phyloP scores from a whole-genome alignment of 2,113 vertebrate species.

The Turdus rufiventris region DNA sequence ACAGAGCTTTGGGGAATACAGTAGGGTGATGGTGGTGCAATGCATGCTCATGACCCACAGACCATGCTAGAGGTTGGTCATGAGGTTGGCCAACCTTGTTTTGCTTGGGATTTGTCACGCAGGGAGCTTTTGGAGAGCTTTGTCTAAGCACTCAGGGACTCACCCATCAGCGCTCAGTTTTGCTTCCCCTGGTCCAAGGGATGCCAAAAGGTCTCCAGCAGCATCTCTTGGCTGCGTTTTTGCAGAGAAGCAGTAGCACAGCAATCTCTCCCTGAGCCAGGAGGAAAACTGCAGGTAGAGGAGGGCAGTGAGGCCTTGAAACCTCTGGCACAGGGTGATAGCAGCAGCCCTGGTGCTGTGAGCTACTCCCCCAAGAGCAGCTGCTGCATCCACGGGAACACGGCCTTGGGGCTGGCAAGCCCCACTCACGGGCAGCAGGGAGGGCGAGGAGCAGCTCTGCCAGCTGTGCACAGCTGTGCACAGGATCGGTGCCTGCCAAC shows the following conservation, averaged over 20 bases:
- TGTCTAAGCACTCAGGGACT: neutral
- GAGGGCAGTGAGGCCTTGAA: neutral
- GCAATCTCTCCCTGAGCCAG: neutral
- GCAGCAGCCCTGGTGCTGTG: fast-evolving
- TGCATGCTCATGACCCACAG: neutral
- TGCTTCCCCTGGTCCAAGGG: neutral
- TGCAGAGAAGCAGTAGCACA: neutral
- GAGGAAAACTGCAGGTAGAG: neutral
- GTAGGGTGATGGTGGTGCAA: neutral
- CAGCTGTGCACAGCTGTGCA: neutral
- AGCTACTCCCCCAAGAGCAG: neutral
- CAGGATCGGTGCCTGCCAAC: fast-evolving
- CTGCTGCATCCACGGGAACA: fast-evolving
- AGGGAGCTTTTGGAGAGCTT: neutral
- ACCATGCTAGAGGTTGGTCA: neutral
- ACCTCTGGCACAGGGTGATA: neutral
- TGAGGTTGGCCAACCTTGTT: fast-evolving
- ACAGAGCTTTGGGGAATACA: neutral
- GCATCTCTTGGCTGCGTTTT: neutral
- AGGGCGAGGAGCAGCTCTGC: neutral
- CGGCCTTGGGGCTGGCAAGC: neutral
- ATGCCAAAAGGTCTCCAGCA: neutral
- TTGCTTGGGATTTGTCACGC: neutral
- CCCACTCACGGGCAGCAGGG: fast-evolving
- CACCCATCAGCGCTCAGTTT: fast-evolving